These are phyloP conservation scores for Hephaestus fuliginosus DNA, from an alignment of 2,797 vertebrate genomes.

Conservation along the genomic window DNA sequence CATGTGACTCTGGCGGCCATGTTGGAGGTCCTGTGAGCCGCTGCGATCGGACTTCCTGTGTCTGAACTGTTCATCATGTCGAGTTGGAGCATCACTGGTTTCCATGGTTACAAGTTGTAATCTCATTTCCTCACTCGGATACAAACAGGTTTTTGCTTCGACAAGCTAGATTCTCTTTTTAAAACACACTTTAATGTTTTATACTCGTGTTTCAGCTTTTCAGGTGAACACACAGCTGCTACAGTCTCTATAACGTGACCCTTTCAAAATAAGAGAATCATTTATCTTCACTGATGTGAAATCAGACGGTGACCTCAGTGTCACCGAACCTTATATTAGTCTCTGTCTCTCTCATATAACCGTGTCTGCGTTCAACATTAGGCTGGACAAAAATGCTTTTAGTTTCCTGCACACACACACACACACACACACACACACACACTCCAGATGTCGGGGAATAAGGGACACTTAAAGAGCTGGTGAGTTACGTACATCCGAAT, in stretches of 20 bases:
- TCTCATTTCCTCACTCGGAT: neutral
- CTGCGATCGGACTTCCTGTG: neutral
- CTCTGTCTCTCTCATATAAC: slow-evolving; percentile 53
- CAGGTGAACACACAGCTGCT: slow-evolving; percentile 31
- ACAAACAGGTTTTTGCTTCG: too few species aligned
- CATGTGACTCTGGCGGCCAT: neutral
- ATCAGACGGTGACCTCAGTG: slow-evolving; percentile 51
- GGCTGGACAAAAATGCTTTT: slow-evolving; percentile 30
- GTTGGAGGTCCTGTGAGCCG: neutral
- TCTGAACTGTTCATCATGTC: neutral
- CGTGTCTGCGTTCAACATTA: slow-evolving; percentile 69
- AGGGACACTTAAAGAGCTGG: slow-evolving; percentile 75
- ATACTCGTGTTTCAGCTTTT: slow-evolving; percentile 10
- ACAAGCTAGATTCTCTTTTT: neutral
- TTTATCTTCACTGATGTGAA: slow-evolving; percentile 22
- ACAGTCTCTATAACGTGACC: neutral
- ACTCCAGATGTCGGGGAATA: slow-evolving; percentile 78
- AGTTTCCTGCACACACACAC: slow-evolving; percentile 55
- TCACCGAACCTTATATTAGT: slow-evolving; percentile 43
- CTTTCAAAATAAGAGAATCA: slow-evolving; percentile 63
- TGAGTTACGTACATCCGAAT: slow-evolving; percentile 81
- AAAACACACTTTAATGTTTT: neutral
- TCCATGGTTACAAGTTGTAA: neutral
- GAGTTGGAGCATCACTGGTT: neutral
- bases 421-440: slow-evolving; percentile 46